phyloP scores from a whole-genome alignment of 1,140 invertebrate species.

The Littorina saxatilis region DNA sequence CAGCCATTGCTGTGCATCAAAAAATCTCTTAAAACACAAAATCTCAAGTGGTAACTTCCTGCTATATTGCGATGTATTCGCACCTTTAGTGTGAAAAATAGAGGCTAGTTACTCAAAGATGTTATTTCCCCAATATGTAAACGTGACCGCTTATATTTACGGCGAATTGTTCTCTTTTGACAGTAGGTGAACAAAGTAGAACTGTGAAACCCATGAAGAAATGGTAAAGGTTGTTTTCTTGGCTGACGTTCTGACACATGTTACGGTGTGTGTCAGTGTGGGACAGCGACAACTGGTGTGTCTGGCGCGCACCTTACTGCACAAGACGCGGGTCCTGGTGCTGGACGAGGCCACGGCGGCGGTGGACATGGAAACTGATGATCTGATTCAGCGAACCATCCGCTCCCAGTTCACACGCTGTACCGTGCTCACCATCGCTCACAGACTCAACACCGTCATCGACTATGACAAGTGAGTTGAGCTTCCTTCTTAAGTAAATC shows the following conservation, averaged over 20 bases:
- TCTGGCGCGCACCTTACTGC: slow-evolving; percentile 77
- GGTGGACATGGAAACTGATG: slow-evolving; percentile 73
- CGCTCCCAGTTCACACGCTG: slow-evolving; percentile 68
- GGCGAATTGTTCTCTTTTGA: not conserved
- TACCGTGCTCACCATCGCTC: slow-evolving; percentile 67
- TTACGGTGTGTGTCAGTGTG: slow-evolving; percentile 66
- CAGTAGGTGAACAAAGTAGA: not conserved
- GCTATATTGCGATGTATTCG: no score
- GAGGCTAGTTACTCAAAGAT: no score
- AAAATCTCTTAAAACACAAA: no score
- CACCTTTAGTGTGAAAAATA: no score
- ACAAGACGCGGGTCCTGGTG: slow-evolving; percentile 85
- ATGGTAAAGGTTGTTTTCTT: no score
- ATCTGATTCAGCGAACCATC: slow-evolving; percentile 76
- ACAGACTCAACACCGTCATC: slow-evolving; percentile 78
- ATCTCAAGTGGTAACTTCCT: no score
- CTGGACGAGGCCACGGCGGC: slow-evolving; percentile 78
- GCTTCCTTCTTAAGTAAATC: slow-evolving; percentile 83
- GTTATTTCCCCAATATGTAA: not conserved
- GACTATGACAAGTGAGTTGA: slow-evolving; percentile 58
- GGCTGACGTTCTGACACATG: not conserved
- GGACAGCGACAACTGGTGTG: slow-evolving; percentile 79
- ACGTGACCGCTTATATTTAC: not conserved
- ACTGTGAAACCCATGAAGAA: no score
- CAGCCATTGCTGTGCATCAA: no score